Percentiles rank a stretch among this genome's conserved stretches.
Conservation (phyloP, 2,113 vertebrate species). For the Hepsetus odoe region DNA sequence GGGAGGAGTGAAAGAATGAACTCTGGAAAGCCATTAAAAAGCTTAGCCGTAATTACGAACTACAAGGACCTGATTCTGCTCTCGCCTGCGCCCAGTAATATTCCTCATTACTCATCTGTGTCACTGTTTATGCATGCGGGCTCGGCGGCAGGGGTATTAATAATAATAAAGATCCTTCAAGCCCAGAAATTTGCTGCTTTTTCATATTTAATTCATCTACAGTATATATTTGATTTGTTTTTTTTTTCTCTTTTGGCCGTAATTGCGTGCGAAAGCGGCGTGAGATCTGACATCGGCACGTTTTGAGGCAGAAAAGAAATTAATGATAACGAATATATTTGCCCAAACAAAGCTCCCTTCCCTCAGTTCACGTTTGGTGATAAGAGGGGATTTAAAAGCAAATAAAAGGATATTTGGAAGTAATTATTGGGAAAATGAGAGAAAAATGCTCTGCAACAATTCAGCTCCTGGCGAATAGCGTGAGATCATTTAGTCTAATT, state of each 20-base stretch:
- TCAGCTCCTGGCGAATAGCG: not conserved
- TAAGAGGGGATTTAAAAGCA: constrained; percentile 3
- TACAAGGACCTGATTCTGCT: constrained; percentile 37
- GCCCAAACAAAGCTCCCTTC: not conserved
- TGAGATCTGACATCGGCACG: not conserved
- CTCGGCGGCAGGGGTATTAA: constrained; percentile 36
- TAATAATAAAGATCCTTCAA: constrained; percentile 27
- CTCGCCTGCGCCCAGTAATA: constrained; percentile 39
- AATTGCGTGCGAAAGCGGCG: no score
- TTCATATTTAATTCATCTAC: not conserved
- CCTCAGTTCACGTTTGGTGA: not conserved
- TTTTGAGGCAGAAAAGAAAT: not conserved
- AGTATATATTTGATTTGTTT: not conserved
- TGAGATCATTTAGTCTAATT: not conserved
- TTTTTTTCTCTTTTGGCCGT: not conserved
- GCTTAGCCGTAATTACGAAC: constrained; percentile 49
- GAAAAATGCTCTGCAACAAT: not conserved
- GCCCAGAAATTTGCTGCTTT: not conserved
- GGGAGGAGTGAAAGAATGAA: constrained; percentile 1
- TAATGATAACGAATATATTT: not conserved
- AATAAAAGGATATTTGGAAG: constrained; percentile 24
- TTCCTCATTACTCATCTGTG: constrained; percentile 47
- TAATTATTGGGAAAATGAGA: constrained; percentile 6
- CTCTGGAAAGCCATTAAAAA: constrained; percentile 39
- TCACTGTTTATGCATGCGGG: constrained; percentile 42